Percentiles rank a stretch among this genome's conserved stretches.
Evolutionary conservation across 2,888 invertebrate genomes (phyloP).

Genomic region (Lithophane semibrunnea): DNA sequence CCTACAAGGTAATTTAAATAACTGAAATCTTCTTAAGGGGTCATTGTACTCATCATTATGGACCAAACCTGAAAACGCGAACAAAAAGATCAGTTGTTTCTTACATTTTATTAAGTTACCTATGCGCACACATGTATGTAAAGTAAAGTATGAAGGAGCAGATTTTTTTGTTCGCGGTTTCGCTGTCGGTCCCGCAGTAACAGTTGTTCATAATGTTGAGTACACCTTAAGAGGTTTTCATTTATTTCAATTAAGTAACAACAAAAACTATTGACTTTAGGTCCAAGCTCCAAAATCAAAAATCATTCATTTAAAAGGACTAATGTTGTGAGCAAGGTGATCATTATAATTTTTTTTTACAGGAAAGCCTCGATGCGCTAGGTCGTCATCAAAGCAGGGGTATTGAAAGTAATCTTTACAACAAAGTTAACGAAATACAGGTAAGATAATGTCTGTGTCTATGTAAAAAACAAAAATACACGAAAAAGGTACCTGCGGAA

Average conservation of each 20-base stretch:
- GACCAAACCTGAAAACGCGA: neutral
- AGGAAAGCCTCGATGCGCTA: conserved; percentile 96
- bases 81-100: neutral
- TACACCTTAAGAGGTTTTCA: neutral
- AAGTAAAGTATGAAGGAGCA: neutral
- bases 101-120: neutral
- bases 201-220: neutral
- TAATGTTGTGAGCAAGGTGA: neutral
- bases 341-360: conserved; percentile 69
- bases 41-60: neutral
- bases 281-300: neutral
- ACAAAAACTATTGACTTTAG: neutral
- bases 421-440: conserved; percentile 97
- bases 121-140: too few relatives aligned
- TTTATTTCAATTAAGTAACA: too few relatives aligned
- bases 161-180: neutral
- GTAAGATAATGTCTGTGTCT: conserved; percentile 72
- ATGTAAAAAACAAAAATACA: neutral
- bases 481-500: neutral
- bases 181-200: neutral
- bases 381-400: conserved; percentile 94
- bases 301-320: neutral
- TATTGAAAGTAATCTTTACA: conserved; percentile 95
- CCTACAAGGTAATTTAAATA: neutral
- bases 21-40: neutral